phyloP scores from a whole-genome alignment of 2,797 vertebrate genomes.

The Morelia viridis region DNA sequence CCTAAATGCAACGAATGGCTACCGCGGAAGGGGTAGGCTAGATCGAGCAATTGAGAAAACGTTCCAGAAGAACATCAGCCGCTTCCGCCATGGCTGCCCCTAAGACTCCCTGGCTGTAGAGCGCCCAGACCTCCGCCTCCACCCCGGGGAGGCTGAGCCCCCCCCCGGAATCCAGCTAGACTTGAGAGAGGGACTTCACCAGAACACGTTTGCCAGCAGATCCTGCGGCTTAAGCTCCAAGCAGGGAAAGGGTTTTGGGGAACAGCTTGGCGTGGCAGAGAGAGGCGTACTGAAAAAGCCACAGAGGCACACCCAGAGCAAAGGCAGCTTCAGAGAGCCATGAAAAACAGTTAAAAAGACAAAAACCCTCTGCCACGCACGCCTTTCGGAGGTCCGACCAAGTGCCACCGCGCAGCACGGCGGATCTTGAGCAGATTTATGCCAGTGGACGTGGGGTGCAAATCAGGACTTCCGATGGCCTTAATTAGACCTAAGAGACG shows the following conservation, averaged over 20 bases:
- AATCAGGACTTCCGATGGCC: not conserved
- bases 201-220: not conserved
- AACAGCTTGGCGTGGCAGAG: not conserved
- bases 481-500: not conserved
- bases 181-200: not conserved
- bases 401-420: too few relatives aligned
- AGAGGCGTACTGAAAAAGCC: not conserved
- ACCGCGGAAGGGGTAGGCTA: not conserved
- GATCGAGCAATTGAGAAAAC: too few relatives aligned
- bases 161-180: not conserved
- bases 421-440: too few relatives aligned
- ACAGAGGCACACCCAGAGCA: not conserved
- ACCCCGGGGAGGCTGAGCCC: not conserved
- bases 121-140: not conserved
- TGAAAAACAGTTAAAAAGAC: too few relatives aligned
- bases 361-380: too few relatives aligned
- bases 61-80: too few relatives aligned
- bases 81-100: not conserved
- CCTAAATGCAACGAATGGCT: not conserved
- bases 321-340: too few relatives aligned
- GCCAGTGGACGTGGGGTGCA: not conserved
- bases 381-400: too few relatives aligned
- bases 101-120: not conserved
- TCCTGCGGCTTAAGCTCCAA: not conserved
- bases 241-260: not conserved